Percentiles rank a stretch among this genome's conserved stretches.
These are phyloP conservation scores for Venusia cambrica DNA, from an alignment of 2,888 invertebrate species.

Conservation along the genomic window DNA sequence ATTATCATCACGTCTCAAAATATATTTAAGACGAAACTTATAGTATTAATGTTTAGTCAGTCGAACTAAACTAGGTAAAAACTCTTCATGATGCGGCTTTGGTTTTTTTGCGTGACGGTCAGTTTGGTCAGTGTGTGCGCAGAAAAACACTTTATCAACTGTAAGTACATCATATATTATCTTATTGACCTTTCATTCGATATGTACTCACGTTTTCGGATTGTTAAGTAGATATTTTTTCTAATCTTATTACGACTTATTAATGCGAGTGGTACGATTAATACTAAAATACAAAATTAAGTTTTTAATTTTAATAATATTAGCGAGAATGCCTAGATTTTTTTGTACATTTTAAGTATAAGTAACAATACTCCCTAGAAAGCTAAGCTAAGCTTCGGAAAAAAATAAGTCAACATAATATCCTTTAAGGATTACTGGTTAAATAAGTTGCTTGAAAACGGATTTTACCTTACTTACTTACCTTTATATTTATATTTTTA, in stretches of 20 bases:
- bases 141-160: slow-evolving; percentile 47
- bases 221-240: slow-evolving; percentile 1
- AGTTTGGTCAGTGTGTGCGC: slow-evolving; percentile 28
- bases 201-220: slow-evolving; percentile 8
- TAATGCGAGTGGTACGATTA: no score
- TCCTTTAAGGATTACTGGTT: no score
- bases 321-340: no score
- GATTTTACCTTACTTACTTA: no score
- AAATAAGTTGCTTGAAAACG: no score
- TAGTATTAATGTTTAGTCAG: slow-evolving; percentile 19
- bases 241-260: no score
- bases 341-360: no score
- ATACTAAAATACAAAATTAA: no score
- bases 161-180: slow-evolving; percentile 40
- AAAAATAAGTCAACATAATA: no score
- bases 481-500: not conserved
- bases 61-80: not conserved
- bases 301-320: no score
- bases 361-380: no score
- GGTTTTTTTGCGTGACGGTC: slow-evolving; percentile 35
- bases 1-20: slow-evolving; percentile 34
- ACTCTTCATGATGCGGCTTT: slow-evolving; percentile 38
- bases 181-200: slow-evolving; percentile 7
- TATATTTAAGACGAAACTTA: slow-evolving; percentile 27
- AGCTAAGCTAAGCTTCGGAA: no score